phyloP scores from a whole-genome alignment of 2,113 vertebrate species.

The Catagonus wagneri region DNA sequence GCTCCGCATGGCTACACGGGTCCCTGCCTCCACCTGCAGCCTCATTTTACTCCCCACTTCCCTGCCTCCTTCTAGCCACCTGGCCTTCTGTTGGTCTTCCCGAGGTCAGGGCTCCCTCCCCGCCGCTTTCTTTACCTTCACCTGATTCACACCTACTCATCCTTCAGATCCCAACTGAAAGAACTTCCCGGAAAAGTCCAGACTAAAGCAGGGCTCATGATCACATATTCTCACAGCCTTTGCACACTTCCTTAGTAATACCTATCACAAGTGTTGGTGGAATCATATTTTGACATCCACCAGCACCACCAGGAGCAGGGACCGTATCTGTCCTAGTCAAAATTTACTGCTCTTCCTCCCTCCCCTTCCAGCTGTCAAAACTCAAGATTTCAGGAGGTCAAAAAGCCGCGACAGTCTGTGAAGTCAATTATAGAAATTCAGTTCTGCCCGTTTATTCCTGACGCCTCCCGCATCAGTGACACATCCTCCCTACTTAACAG shows the following conservation, averaged over 20 bases:
- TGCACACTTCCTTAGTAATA: neutral
- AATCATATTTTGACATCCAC: neutral
- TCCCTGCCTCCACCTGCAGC: neutral
- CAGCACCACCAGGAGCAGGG: neutral
- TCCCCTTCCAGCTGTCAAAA: neutral
- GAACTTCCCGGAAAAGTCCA: neutral
- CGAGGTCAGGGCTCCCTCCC: neutral
- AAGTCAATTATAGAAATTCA: neutral
- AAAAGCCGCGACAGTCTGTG: neutral
- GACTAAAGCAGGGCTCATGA: neutral
- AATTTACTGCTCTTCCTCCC: neutral
- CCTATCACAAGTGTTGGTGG: neutral
- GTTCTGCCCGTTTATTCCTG: too few species aligned
- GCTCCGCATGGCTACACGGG: neutral
- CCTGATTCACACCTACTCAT: neutral
- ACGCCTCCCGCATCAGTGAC: neutral
- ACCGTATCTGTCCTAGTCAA: neutral
- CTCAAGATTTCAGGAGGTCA: neutral
- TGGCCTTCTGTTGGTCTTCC: neutral
- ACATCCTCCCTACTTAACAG: neutral
- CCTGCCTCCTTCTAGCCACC: neutral
- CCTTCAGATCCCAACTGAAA: neutral
- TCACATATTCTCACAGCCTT: neutral
- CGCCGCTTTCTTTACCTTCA: neutral
- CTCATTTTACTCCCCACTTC: neutral